These are phyloP conservation scores for Hypena proboscidalis DNA, from an alignment of 2,888 invertebrate genomes.

Conservation along the genomic window DNA sequence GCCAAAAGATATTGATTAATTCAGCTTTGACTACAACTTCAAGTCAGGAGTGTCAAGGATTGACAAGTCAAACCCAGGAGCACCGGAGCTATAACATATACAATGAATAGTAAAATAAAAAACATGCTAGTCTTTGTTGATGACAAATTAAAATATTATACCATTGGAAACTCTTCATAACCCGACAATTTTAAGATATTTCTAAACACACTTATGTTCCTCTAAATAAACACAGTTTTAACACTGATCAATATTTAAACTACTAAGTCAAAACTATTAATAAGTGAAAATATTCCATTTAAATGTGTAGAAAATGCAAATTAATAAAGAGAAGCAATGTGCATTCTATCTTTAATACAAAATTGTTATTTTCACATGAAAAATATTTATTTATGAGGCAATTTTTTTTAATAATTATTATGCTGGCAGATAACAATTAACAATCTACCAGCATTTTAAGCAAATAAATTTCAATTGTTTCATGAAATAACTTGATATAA, in stretches of 20 bases:
- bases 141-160: not conserved
- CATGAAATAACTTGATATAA: slow-evolving; percentile 13
- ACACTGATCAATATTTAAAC: slow-evolving; percentile 11
- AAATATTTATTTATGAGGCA: slow-evolving; percentile 10
- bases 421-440: slow-evolving; percentile 16
- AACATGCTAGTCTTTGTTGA: too few relatives aligned
- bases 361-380: slow-evolving; percentile 10
- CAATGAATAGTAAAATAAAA: too few relatives aligned
- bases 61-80: too few relatives aligned
- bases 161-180: not conserved
- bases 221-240: slow-evolving; percentile 20
- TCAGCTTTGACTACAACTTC: too few relatives aligned
- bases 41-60: too few relatives aligned
- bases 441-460: slow-evolving; percentile 18
- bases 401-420: slow-evolving; percentile 16
- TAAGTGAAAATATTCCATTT: slow-evolving; percentile 24
- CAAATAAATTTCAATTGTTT: slow-evolving; percentile 14
- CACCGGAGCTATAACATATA: too few relatives aligned
- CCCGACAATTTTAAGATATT: not conserved
- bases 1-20: too few relatives aligned
- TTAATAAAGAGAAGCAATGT: slow-evolving; percentile 59
- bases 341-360: slow-evolving; percentile 47
- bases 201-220: slow-evolving; percentile 25
- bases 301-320: slow-evolving; percentile 49
- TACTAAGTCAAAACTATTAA: slow-evolving; percentile 23